Evolutionary conservation across 2,888 invertebrate genomes (phyloP).

Genomic region (Dynastes grantii): DNA sequence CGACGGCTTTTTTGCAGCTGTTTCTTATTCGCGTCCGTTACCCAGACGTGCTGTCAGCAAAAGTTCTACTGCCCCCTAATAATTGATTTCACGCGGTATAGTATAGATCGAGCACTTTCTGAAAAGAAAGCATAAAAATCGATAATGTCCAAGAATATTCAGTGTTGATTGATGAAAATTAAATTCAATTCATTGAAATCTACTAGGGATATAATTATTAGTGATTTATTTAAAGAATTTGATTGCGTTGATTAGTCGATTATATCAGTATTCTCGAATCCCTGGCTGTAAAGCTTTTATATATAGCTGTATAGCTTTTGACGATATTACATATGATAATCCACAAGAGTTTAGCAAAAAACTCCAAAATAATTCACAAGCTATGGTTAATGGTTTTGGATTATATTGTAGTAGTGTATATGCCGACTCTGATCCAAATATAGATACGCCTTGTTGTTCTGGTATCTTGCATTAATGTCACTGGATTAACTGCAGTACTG

Average conservation of each 20-base stretch:
- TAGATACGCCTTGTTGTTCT: too few species aligned
- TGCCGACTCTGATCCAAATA: too few species aligned
- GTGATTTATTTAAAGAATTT: background rate
- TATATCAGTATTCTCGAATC: background rate
- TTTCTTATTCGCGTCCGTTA: slow-evolving; percentile 6
- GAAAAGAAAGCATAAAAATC: background rate
- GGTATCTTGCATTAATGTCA: too few species aligned
- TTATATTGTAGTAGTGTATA: too few species aligned
- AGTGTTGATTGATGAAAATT: background rate
- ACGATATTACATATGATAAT: too few species aligned
- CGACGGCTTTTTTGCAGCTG: slow-evolving; percentile 27
- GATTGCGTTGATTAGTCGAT: background rate
- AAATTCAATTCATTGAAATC: background rate
- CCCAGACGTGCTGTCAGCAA: background rate
- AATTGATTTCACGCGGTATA: background rate
- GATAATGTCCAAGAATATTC: background rate
- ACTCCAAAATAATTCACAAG: too few species aligned
- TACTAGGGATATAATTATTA: background rate
- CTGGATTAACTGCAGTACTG: too few species aligned
- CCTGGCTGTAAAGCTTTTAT: too few species aligned
- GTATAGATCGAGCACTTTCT: background rate
- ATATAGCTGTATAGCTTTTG: too few species aligned
- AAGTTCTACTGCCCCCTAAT: slow-evolving; percentile 25
- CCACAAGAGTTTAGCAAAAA: too few species aligned
- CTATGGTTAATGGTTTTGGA: too few species aligned